Evolutionary conservation across 2,797 vertebrate species (phyloP), one percentile per base, ranked within the genome.

Genomic region (Muraenolepis orangiensis): DNA sequence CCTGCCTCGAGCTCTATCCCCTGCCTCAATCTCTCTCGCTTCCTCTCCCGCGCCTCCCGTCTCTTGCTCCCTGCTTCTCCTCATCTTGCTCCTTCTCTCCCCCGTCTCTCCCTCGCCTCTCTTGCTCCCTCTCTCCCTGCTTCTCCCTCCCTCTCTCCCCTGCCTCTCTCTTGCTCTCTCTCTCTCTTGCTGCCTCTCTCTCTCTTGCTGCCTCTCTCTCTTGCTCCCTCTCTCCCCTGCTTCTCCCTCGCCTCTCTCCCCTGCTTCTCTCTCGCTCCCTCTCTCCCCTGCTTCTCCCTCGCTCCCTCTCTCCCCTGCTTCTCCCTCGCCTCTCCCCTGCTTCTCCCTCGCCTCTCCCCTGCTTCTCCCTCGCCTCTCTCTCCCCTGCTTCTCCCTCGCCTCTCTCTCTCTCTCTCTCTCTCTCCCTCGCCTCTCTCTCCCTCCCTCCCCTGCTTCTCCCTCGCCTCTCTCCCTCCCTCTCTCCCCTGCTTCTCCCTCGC

Each of bases 41-140:
- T n/a, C 51, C 69, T 14, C 34, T 70, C 69, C n/a, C n/a, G n/a
- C n/a, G n/a, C n/a, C n/a, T 38, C 69, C 18, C 66, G n/a, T 68
- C 14, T 34, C 32, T 38, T 32, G 38, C 32, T 36, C 34, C 38
- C 12, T 69, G 32, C 10, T n/a, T n/a, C n/a, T n/a, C n/a, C n/a
- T n/a, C n/a, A n/a, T n/a, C n/a, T n/a, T n/a, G n/a, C n/a, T n/a
- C n/a, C n/a, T n/a, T n/a, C 11, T 70, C 71, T 28, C 36, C 31
- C 38, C 34, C 20, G 23, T 14, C 34, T 70, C 69, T 70, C 69
- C n/a, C n/a, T n/a, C n/a, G n/a, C n/a, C n/a, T 38, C 69, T 31
- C 66, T 68, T 2, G 16, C 32, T 38, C 69, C 38, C 32, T 36
- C 34, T 11, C 7, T 70, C n/a, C 42, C 38, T 69, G 32, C 10